These are phyloP conservation scores for Hexactinellida sp. DNA, from an alignment of 37 sponge, comb jelly and placozoan genomes.

Conservation along the genomic window DNA sequence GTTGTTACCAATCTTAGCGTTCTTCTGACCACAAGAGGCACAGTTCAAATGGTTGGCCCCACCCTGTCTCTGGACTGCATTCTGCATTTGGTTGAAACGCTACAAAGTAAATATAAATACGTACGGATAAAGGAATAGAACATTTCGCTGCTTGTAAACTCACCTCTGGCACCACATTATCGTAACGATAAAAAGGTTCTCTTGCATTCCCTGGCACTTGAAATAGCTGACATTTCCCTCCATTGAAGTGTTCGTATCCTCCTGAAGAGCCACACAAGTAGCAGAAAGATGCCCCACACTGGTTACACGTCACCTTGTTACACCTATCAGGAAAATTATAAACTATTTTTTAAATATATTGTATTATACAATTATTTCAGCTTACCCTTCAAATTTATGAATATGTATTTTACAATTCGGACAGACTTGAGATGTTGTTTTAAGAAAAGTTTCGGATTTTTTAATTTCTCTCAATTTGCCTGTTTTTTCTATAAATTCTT, in stretches of 20 bases:
- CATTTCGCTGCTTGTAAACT: background rate
- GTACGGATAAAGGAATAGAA: background rate
- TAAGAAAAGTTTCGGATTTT: background rate
- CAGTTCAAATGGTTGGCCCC: background rate
- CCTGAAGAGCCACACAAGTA: background rate
- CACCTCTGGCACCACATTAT: background rate
- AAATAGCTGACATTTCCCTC: slow-evolving; percentile 16
- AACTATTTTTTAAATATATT: background rate
- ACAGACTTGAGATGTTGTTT: background rate
- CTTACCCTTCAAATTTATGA: slow-evolving; percentile 15
- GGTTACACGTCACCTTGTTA: slow-evolving; percentile 13
- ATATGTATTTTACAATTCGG: background rate
- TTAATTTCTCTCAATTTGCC: background rate
- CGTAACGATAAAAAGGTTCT: background rate
- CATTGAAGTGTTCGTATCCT: background rate
- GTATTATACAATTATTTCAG: background rate
- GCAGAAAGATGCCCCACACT: slow-evolving; percentile 18
- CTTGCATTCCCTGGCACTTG: background rate
- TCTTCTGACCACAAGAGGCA: background rate
- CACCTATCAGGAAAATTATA: background rate
- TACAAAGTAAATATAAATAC: background rate
- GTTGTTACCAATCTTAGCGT: slow-evolving; percentile 14
- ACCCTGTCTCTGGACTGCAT: background rate
- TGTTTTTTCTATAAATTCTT: background rate
- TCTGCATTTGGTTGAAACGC: slow-evolving; percentile 9